These are phyloP conservation scores for Galagoides demidoff DNA, from an alignment of 2,797 vertebrate species.

Conservation along the genomic window DNA sequence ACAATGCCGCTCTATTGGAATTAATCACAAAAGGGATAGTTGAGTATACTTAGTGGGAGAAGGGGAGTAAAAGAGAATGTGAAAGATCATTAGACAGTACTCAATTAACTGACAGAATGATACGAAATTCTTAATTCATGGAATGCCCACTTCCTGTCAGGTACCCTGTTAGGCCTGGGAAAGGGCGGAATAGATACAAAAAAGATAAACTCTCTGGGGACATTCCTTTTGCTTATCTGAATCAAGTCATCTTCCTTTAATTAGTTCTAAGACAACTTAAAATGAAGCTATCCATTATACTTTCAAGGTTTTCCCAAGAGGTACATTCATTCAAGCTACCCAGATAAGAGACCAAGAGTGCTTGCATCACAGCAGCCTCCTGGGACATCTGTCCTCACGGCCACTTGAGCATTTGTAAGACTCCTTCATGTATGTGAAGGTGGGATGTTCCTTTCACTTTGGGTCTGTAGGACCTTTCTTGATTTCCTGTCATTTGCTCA, in stretches of 20 bases:
- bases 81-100: not conserved
- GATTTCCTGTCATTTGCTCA: not conserved
- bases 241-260: not conserved
- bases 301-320: not conserved
- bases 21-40: not conserved
- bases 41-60: not conserved
- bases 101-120: not conserved
- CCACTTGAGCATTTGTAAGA: not conserved
- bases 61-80: not conserved
- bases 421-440: not conserved
- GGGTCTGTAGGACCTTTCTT: not conserved
- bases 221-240: slow-evolving; percentile 14
- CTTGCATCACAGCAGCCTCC: not conserved
- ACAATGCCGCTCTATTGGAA: not conserved
- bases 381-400: not conserved
- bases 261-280: not conserved
- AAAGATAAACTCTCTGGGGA: not conserved
- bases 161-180: not conserved
- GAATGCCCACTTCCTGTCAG: not conserved
- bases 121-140: not conserved
- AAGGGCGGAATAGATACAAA: not conserved
- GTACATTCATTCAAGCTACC: not conserved
- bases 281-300: not conserved
- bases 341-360: not conserved
- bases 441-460: not conserved